A percentile compares a stretch with the other conserved stretches of the same genome.
These are phyloP conservation scores for Acanthisitta chloris DNA, from an alignment of 2,113 vertebrate genomes.

Conservation along the genomic window DNA sequence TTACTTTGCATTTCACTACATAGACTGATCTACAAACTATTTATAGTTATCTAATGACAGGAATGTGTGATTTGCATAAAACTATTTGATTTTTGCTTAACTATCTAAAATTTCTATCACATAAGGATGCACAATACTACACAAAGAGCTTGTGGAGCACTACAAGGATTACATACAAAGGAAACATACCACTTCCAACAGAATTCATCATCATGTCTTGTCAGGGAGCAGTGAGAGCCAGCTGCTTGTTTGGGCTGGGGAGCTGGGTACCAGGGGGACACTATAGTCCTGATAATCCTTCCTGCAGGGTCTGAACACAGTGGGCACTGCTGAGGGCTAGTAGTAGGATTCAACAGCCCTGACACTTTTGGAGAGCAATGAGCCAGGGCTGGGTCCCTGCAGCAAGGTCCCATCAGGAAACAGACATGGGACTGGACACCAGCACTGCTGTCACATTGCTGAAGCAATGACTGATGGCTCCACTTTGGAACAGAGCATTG, in stretches of 20 bases:
- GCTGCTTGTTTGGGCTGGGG: not conserved
- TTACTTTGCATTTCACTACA: not conserved
- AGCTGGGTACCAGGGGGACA: accelerated
- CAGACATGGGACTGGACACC: not conserved
- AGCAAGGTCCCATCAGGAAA: not conserved
- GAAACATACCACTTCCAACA: not conserved
- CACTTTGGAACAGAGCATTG: not conserved
- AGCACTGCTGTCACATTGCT: accelerated
- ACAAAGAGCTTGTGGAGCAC: not conserved
- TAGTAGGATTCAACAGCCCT: not conserved
- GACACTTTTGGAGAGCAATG: accelerated
- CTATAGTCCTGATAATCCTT: not conserved
- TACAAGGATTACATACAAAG: not conserved
- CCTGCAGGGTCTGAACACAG: not conserved
- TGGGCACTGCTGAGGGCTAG: not conserved
- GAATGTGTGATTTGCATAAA: not conserved
- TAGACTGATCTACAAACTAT: not conserved
- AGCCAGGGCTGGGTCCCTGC: not conserved
- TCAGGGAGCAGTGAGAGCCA: not conserved
- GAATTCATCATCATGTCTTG: not conserved
- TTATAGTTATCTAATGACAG: not conserved
- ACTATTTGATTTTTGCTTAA: not conserved
- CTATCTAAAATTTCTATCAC: not conserved
- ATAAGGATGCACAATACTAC: not conserved
- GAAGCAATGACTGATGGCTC: not conserved